Base-by-base conservation (phyloP, 1,140 invertebrate genomes). In the Hestina assimilis region DNA sequence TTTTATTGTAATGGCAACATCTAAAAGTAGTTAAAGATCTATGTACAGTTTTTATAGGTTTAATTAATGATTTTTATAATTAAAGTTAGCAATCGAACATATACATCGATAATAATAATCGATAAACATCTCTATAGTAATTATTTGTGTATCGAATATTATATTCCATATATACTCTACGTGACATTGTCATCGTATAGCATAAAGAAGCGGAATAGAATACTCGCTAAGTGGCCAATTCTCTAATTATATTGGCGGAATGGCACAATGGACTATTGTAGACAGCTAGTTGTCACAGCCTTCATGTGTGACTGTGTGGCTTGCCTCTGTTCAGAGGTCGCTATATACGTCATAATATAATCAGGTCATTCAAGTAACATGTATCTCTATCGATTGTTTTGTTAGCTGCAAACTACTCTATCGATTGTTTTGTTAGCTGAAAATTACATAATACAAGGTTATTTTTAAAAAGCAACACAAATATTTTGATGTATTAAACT, bases 331-430 rank as follows among this genome's bases (percentile, higher is more conserved):
- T 38, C 48, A 51, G 60, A 70, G 67, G 67, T 61, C 67, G 54
- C 15, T 23, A 43, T 51, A 58, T 41, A 70, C 67, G 66, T 66
- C 70, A 72, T 51, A 47, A 29, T 43, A 54, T 55, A 66, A 62
- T 53, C 65, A 58, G 61, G 64, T 67, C 65, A 71, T 60, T 63
- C 57, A 46, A 62, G 48, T 43, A 38, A 58, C 35, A 28, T 47
- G 28, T 42, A 21, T 43, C 28, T 43, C 40, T 14, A 53, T n/a
- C 26, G 40, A 53, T 43, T 53, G 41, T 53, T 53, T 43, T 43
- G 26, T 33, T 28, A 53, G 40, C 40, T 53, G 51, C n/a, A n/a
- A n/a, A n/a, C n/a, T n/a, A 28, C 23, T 15, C 15, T 9, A 38
- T 26, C 42, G 11, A 28, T 26, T 28, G 26, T 20, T 45, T 9